Conservation (phyloP, 64 coral and sea anemone species). For the Montipora efflorescens region DNA sequence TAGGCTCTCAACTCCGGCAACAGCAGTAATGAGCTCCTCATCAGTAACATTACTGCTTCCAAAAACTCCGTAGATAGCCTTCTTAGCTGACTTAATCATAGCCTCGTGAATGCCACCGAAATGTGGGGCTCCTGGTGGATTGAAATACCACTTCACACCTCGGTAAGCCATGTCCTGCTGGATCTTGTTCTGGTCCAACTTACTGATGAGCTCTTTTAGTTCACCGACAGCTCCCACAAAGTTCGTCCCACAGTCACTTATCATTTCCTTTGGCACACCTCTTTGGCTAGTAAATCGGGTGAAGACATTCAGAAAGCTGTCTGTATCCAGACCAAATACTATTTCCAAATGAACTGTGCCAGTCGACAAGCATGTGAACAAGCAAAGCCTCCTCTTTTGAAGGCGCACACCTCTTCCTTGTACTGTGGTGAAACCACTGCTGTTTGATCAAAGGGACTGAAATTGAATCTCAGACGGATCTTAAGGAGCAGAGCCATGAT, state of each 20-base stretch:
- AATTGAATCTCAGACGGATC: slow-evolving; percentile 41
- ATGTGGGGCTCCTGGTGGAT: slow-evolving; percentile 61
- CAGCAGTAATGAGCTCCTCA: slow-evolving; percentile 40
- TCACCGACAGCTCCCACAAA: slow-evolving; percentile 67
- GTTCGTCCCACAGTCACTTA: slow-evolving; percentile 63
- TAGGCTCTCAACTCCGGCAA: slow-evolving; percentile 19
- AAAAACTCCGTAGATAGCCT: slow-evolving; percentile 62
- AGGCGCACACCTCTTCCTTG: slow-evolving; percentile 57
- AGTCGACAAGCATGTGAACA: slow-evolving; percentile 60
- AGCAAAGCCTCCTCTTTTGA: slow-evolving; percentile 58
- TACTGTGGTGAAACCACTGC: slow-evolving; percentile 47
- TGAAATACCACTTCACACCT: slow-evolving; percentile 58
- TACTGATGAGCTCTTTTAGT: slow-evolving; percentile 36
- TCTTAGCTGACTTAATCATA: slow-evolving; percentile 70
- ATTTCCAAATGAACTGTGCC: not conserved
- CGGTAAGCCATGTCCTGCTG: not conserved
- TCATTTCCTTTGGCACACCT: slow-evolving; percentile 63
- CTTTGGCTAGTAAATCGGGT: slow-evolving; percentile 56
- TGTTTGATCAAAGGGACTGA: slow-evolving; percentile 56
- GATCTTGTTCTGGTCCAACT: slow-evolving; percentile 52
- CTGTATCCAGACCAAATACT: slow-evolving; percentile 34
- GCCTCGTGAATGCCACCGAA: slow-evolving; percentile 67
- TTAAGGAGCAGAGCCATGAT: slow-evolving; percentile 42
- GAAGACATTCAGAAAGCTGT: slow-evolving; percentile 72
- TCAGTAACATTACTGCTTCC: slow-evolving; percentile 50